phyloP scores from a whole-genome alignment of 2,113 vertebrate species.

The Bos indicus region DNA sequence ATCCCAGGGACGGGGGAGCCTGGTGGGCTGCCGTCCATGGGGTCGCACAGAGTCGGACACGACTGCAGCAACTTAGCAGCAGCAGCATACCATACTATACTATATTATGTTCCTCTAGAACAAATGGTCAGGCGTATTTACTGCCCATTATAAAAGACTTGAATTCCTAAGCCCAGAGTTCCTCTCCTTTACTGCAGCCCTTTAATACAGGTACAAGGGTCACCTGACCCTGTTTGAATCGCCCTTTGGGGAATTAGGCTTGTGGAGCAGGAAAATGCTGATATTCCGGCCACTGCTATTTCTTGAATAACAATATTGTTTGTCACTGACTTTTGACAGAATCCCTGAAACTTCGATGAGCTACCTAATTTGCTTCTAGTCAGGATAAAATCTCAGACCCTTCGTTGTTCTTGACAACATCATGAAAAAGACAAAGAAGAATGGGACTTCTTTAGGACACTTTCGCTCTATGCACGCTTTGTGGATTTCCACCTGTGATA shows the following conservation, averaged over 20 bases:
- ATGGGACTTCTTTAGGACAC: not conserved
- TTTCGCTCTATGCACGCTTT: not conserved
- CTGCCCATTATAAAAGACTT: not conserved
- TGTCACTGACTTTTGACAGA: not conserved
- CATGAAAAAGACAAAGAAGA: not conserved
- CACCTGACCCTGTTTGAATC: not conserved
- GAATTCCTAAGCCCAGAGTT: not conserved
- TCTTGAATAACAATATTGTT: not conserved
- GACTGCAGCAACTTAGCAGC: no score
- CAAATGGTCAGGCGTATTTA: not conserved
- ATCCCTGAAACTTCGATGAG: not conserved
- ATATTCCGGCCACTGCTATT: not conserved
- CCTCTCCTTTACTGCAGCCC: not conserved
- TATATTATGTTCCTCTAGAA: not conserved
- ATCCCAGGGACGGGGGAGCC: no score
- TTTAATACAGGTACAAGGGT: not conserved
- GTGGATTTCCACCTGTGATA: not conserved
- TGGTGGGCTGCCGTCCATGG: no score
- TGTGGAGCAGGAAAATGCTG: not conserved
- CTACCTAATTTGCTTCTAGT: not conserved
- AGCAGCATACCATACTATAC: not conserved
- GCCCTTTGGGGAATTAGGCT: not conserved
- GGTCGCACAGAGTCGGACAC: no score
- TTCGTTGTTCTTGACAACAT: not conserved
- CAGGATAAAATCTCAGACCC: not conserved